A percentile compares a stretch with the other conserved stretches of the same genome.
phyloP scores from a whole-genome alignment of 2,888 invertebrate species.

The Mythimna pallens region DNA sequence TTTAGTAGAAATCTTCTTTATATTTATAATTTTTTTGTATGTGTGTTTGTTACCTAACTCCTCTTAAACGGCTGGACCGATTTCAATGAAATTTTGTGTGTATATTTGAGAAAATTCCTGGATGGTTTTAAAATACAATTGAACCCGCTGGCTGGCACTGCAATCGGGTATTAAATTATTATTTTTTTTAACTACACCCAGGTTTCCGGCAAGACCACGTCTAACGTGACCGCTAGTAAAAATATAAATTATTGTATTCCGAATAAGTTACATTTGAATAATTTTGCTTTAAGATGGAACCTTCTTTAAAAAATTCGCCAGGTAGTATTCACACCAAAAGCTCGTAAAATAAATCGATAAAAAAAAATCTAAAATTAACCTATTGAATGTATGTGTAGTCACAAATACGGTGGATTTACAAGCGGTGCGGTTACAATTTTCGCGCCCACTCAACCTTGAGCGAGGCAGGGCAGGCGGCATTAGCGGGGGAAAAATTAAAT shows the following conservation, averaged over 20 bases:
- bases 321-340: conserved; percentile 8
- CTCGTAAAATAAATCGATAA: conserved; percentile 49
- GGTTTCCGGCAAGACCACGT: too few species aligned
- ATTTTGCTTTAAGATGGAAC: background rate
- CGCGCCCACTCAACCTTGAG: conserved; percentile 84
- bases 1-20: background rate
- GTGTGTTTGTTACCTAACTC: too few species aligned
- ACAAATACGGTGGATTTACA: conserved; percentile 68
- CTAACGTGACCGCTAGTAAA: too few species aligned
- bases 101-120: too few species aligned
- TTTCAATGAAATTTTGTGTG: too few species aligned
- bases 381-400: conserved; percentile 61
- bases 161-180: too few species aligned
- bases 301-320: conserved; percentile 2
- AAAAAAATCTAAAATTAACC: conserved; percentile 57
- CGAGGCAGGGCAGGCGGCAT: conserved; percentile 78
- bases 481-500: conserved; percentile 88
- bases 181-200: too few species aligned
- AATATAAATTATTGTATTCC: background rate
- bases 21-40: too few species aligned
- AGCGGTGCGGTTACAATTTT: conserved; percentile 77
- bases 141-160: too few species aligned
- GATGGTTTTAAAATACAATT: too few species aligned
- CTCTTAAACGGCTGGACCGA: too few species aligned
- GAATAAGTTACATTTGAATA: background rate